Conservation (phyloP, 2,888 invertebrate species). For the Nemotelus pantherinus region DNA sequence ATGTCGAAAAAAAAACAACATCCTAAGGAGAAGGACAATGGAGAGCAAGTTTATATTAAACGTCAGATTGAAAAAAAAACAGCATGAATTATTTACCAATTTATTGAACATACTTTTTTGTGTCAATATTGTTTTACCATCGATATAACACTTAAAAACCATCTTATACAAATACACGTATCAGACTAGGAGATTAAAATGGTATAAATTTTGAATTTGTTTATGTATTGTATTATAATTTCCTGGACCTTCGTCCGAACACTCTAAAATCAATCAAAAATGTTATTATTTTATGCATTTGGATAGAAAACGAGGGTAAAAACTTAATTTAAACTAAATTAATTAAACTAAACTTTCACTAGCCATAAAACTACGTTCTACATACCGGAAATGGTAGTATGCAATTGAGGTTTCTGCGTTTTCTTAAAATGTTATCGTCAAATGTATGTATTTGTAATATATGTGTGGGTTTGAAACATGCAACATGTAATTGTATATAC, state of each 20-base stretch:
- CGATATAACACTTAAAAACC: neutral
- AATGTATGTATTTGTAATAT: constrained; percentile 9
- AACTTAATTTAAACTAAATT: neutral
- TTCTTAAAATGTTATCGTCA: neutral
- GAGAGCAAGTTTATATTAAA: no score
- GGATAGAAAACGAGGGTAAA: constrained; percentile 9
- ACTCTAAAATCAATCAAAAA: neutral
- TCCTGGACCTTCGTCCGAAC: neutral
- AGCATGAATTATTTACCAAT: no score
- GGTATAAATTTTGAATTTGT: constrained; percentile 1
- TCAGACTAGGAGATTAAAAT: constrained; percentile 43
- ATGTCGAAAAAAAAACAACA: no score
- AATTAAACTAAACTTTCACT: constrained; percentile 32
- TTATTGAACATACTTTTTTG: neutral
- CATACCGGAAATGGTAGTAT: constrained; percentile 3
- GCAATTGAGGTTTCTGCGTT: constrained; percentile 42
- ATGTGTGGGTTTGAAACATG: neutral
- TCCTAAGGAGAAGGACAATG: no score
- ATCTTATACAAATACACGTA: constrained; percentile 22
- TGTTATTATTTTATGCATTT: neutral
- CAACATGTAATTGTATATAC: neutral
- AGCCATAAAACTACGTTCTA: constrained; percentile 37
- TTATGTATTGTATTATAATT: neutral
- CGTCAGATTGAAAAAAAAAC: no score
- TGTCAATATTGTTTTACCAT: constrained; percentile 14